Evolutionary conservation across 2,888 invertebrate species (phyloP).

Genomic region (Melitaea athalia): DNA sequence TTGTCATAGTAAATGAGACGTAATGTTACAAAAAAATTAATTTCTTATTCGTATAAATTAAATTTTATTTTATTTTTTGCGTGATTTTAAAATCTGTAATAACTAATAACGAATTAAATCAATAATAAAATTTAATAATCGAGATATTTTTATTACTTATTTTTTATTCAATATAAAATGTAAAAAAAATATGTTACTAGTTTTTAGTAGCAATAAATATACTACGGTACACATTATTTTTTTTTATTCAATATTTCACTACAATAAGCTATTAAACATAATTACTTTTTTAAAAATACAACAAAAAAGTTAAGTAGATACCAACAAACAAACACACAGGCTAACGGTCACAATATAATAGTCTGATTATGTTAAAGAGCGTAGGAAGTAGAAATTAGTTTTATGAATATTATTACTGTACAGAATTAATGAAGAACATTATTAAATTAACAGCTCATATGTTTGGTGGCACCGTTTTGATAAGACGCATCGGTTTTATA

Average conservation of each 20-base stretch:
- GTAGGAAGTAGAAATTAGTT: slow-evolving; percentile 35
- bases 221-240: no score
- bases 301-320: neutral
- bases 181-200: no score
- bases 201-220: no score
- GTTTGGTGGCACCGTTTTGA: slow-evolving; percentile 27
- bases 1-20: no score
- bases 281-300: neutral
- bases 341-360: neutral
- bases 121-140: no score
- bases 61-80: no score
- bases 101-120: no score
- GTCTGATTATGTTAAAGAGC: slow-evolving; percentile 27
- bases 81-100: no score
- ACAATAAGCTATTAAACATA: neutral
- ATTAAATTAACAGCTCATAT: slow-evolving; percentile 38
- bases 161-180: no score
- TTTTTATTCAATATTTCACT: neutral
- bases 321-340: slow-evolving; percentile 12
- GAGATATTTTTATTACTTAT: no score
- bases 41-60: no score
- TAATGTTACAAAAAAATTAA: no score
- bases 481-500: slow-evolving; percentile 10
- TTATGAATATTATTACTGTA: slow-evolving; percentile 27
- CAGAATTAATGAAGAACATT: slow-evolving; percentile 36